Conservation (phyloP, 2,888 invertebrate species). For the Ectemnius cavifrons region DNA sequence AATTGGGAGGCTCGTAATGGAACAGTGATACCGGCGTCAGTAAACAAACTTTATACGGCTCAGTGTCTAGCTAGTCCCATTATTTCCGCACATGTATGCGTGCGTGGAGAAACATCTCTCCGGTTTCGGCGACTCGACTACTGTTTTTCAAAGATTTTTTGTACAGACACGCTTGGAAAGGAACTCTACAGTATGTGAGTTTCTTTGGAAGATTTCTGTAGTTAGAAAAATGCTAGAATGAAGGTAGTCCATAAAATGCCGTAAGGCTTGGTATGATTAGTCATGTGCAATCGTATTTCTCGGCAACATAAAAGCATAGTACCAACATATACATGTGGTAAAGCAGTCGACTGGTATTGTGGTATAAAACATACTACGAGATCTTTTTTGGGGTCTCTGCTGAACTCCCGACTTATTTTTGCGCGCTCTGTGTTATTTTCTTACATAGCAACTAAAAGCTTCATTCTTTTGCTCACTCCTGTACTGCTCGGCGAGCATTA, state of each 20-base stretch:
- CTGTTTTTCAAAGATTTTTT: no score
- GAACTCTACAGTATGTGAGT: no score
- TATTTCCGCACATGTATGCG: no score
- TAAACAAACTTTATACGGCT: no score
- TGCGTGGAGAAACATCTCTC: no score
- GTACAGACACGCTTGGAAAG: no score
- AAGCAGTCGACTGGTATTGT: not conserved
- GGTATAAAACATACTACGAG: not conserved
- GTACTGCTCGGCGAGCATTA: not conserved
- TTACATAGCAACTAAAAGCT: constrained; percentile 5
- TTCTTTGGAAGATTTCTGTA: no score
- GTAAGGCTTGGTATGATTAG: not conserved
- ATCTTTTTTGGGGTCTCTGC: not conserved
- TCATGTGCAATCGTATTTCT: not conserved
- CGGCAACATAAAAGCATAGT: not conserved
- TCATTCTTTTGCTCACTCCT: not conserved
- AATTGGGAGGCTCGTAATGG: no score
- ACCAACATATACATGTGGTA: constrained; percentile 1
- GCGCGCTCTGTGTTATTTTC: not conserved
- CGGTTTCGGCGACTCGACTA: no score
- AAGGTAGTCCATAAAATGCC: not conserved
- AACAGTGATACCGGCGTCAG: no score
- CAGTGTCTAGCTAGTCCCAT: no score
- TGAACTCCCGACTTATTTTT: not conserved
- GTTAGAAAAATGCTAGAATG: no score